A percentile compares a stretch with the other conserved stretches of the same genome.
These are phyloP conservation scores for Perdita meconis DNA, from an alignment of 2,888 invertebrate species.

Conservation along the genomic window DNA sequence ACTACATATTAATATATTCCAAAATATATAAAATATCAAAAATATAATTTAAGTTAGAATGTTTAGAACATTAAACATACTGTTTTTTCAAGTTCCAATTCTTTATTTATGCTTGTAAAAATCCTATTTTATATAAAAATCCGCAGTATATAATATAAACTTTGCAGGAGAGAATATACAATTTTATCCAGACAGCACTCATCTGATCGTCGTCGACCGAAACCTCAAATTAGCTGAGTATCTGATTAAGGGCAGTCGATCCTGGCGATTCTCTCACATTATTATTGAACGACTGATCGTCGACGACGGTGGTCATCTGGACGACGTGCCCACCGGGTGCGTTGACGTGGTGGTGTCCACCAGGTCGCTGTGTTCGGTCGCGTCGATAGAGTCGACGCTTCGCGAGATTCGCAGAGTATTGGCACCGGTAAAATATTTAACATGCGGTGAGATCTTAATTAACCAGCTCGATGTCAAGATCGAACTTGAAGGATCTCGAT, in stretches of 20 bases:
- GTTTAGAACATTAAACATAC: no score
- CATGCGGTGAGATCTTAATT: no score
- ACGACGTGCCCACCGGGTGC: constrained; percentile 70
- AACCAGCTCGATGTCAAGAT: no score
- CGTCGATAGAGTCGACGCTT: constrained; percentile 73
- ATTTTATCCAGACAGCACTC: constrained; percentile 78
- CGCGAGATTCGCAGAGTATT: constrained; percentile 78
- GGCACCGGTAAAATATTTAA: constrained; percentile 72
- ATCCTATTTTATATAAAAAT: no score
- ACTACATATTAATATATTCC: no score
- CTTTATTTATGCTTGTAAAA: no score
- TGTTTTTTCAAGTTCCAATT: no score
- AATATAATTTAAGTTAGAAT: no score
- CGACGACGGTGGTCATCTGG: constrained; percentile 78
- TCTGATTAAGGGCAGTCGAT: constrained; percentile 71
- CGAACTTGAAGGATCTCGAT: no score
- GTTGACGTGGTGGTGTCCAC: constrained; percentile 79
- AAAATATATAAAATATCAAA: no score
- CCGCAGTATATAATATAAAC: constrained; percentile 1
- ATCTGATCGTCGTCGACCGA: constrained; percentile 78
- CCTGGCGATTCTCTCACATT: constrained; percentile 78
- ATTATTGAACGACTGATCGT: constrained; percentile 76
- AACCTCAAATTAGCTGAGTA: constrained; percentile 77
- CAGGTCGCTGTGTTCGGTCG: constrained; percentile 78
- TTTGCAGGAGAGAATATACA: constrained; percentile 78